Evolutionary conservation across 2,888 invertebrate species (phyloP).

Genomic region (Acrobasis consociella): DNA sequence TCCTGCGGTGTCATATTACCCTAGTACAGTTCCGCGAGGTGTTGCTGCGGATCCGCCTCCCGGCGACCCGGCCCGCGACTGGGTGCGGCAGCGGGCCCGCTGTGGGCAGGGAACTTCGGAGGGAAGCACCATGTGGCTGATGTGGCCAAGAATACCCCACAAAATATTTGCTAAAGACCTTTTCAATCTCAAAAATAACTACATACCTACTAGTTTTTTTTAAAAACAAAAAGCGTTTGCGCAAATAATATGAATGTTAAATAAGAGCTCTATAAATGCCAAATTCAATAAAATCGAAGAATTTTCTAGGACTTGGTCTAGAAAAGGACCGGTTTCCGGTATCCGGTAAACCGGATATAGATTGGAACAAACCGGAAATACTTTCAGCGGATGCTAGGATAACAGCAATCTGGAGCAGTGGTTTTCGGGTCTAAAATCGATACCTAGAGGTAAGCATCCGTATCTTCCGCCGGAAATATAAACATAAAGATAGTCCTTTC

Average conservation of each 20-base stretch:
- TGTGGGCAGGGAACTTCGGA: neutral
- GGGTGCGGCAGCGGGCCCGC: slow-evolving; percentile 26
- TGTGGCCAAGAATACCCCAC: too few species aligned
- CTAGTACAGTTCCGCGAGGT: slow-evolving; percentile 57
- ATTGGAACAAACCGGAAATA: slow-evolving; percentile 54
- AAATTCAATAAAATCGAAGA: neutral
- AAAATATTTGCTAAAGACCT: too few species aligned
- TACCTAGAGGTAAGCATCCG: slow-evolving; percentile 33
- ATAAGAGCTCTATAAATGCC: too few species aligned
- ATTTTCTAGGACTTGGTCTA: neutral
- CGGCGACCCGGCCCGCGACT: slow-evolving; percentile 46
- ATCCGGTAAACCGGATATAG: slow-evolving; percentile 37
- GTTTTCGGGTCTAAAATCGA: slow-evolving; percentile 46
- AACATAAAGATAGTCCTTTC: neutral
- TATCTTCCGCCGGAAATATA: slow-evolving; percentile 37
- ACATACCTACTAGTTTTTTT: too few species aligned
- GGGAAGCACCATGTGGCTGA: neutral
- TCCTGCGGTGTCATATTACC: slow-evolving; percentile 44
- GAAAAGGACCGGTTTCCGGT: slow-evolving; percentile 19
- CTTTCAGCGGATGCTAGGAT: slow-evolving; percentile 50
- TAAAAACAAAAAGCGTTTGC: too few species aligned
- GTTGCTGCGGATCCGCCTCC: slow-evolving; percentile 61
- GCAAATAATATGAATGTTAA: too few species aligned
- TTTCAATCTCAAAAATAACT: too few species aligned
- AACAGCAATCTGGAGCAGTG: slow-evolving; percentile 44